phyloP scores from a whole-genome alignment of 2,113 vertebrate species.

The Triplophysa siluroides region DNA sequence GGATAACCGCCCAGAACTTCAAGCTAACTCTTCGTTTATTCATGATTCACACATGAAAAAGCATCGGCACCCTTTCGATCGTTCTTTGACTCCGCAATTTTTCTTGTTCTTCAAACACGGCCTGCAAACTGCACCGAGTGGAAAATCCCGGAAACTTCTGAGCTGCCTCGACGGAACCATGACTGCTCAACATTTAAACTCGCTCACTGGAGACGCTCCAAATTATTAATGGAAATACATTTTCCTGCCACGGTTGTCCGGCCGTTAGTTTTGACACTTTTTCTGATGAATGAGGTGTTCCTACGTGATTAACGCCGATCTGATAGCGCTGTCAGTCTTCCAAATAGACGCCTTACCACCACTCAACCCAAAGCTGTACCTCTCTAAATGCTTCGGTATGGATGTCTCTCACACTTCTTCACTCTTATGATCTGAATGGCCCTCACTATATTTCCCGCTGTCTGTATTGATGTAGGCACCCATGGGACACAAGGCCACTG shows the following conservation, averaged over 20 bases:
- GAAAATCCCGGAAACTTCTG: conserved; percentile 19
- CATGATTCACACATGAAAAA: conserved; percentile 49
- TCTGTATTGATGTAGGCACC: not conserved
- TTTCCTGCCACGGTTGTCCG: conserved; percentile 53
- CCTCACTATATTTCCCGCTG: conserved; percentile 65
- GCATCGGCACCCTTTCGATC: not conserved
- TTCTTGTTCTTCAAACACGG: conserved; percentile 27
- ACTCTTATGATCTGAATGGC: conserved; percentile 66
- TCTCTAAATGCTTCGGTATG: conserved; percentile 66
- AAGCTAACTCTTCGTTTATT: conserved; percentile 47
- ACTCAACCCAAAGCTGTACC: conserved; percentile 61
- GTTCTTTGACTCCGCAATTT: conserved; percentile 33
- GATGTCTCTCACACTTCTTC: conserved; percentile 69
- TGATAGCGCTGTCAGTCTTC: conserved; percentile 76
- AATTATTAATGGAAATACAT: conserved; percentile 69
- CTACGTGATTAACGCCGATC: conserved; percentile 71
- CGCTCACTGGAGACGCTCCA: conserved; percentile 71
- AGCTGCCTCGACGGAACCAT: conserved; percentile 30
- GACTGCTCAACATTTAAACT: conserved; percentile 45
- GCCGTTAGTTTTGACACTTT: conserved; percentile 68
- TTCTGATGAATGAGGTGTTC: conserved; percentile 70
- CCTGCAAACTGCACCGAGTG: conserved; percentile 27
- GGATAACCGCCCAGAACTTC: conserved; percentile 35
- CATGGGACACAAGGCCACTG: not conserved
- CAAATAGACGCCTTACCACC: conserved; percentile 69